phyloP scores from a whole-genome alignment of 1,140 invertebrate genomes.

The Brachionus asplanchnoidis region DNA sequence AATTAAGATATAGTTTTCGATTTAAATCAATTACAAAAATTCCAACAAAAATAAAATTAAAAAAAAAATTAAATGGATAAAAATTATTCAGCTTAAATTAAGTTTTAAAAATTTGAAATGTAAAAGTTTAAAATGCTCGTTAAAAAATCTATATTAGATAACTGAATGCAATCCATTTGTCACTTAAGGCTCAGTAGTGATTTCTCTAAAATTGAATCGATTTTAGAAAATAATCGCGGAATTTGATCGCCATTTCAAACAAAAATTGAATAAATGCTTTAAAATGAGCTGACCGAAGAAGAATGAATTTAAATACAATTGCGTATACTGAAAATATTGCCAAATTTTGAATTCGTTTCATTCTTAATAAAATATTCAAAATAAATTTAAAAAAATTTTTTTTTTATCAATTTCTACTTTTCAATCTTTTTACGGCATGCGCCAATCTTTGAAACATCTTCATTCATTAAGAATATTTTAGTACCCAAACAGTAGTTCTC shows the following conservation, averaged over 20 bases:
- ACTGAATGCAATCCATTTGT: not conserved
- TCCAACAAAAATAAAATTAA: not conserved
- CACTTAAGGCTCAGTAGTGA: not conserved
- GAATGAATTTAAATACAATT: conserved; percentile 10
- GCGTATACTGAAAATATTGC: conserved; percentile 14
- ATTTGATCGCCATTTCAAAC: conserved; percentile 16
- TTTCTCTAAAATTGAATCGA: conserved; percentile 14
- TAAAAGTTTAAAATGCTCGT: not conserved
- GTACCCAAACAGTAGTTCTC: conserved; percentile 52
- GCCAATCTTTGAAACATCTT: conserved; percentile 47
- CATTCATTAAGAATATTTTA: conserved; percentile 52
- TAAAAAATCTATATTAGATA: not conserved
- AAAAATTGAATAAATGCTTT: conserved; percentile 31
- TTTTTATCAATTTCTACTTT: not conserved
- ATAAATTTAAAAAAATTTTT: not conserved
- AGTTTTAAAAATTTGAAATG: not conserved
- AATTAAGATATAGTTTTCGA: not conserved
- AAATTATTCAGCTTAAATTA: not conserved
- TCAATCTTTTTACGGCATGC: conserved; percentile 10
- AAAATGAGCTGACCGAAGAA: not conserved
- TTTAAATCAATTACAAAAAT: not conserved
- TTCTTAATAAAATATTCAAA: not conserved
- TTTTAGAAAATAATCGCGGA: conserved; percentile 12
- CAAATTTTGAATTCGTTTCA: conserved; percentile 34
- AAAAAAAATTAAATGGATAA: not conserved